A percentile compares a stretch with the other conserved stretches of the same genome.
phyloP scores from a whole-genome alignment of 2,797 vertebrate species.

The Hydrolagus colliei region DNA sequence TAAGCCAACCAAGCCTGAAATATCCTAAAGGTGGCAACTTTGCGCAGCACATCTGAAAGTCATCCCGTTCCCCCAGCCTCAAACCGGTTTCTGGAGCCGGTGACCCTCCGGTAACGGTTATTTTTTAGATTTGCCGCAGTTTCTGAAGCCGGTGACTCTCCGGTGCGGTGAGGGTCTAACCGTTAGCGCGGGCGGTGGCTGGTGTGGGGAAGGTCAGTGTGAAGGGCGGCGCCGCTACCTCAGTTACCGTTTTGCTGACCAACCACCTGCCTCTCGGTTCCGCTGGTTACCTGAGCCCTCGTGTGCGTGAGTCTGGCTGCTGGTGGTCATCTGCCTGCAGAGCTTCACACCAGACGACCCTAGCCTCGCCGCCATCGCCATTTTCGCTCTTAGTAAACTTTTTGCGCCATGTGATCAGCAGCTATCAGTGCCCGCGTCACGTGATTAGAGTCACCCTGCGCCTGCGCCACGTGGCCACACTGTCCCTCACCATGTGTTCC shows the following conservation, averaged over 20 bases:
- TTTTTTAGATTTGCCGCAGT: neutral
- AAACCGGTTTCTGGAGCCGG: neutral
- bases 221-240: no score
- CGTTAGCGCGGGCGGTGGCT: neutral
- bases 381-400: no score
- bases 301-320: neutral
- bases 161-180: neutral
- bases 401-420: no score
- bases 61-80: no score
- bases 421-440: no score
- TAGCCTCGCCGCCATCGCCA: neutral
- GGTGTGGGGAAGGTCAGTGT: neutral
- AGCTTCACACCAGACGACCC: neutral
- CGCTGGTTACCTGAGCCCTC: neutral
- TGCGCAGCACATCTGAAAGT: no score
- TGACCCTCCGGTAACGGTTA: neutral
- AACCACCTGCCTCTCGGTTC: neutral
- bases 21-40: no score
- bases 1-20: no score
- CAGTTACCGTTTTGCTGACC: neutral
- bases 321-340: neutral
- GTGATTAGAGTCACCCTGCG: no score
- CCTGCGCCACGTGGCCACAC: no score
- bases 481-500: no score
- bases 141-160: no score